Base-by-base conservation (phyloP, 2,888 invertebrate species). In the Conistra vaccinii region DNA sequence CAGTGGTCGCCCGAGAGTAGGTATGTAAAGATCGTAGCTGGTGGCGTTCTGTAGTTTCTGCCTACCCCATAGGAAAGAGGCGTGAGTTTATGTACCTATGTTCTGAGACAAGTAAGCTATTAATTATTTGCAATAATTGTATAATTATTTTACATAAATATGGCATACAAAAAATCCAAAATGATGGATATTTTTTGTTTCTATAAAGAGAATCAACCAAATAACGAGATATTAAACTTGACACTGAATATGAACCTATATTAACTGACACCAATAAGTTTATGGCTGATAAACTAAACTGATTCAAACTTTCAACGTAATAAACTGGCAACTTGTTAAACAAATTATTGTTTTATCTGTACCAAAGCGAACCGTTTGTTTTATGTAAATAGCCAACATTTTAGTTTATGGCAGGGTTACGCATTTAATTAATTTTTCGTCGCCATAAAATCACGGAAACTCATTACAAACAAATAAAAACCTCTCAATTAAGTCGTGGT, bases 291-390 rank as follows among this genome's bases (percentile, higher is more conserved):
- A 60, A 84, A 80, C 42, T 65, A 53, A 80, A 60, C 70, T 65
- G 17, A 75, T 75, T 61, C 51, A 60, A 80, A 80, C 67, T 68
- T 51, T 2, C 53, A n/a, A 61, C 26, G 12, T 66, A 61, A 57
- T 58, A 69, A 51, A 10, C 42, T 17, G 32, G 32, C 32, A 35
- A 84, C 65, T 78, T 51, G 45, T 32, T 32, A 39, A 55, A 48
- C 42, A 70, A 58, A 55, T 60, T 26, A 35, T 67, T 29, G 23
- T 67, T 67, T 45, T 32, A 12, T 70, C 1, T 42, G 35, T 51
- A 53, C 10, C 1, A 6, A 32, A 48, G 26, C 29, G n/a, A 60
- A 66, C 0, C 17, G n/a, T 63, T 74, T 20, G 20, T 48, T 65
- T 67, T 48, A 51, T 78, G 32, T 51, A 3, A 62, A 66, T 58